Evolutionary conservation across 2,797 vertebrate species (phyloP).

Genomic region (Eupleurogrammus muticus): DNA sequence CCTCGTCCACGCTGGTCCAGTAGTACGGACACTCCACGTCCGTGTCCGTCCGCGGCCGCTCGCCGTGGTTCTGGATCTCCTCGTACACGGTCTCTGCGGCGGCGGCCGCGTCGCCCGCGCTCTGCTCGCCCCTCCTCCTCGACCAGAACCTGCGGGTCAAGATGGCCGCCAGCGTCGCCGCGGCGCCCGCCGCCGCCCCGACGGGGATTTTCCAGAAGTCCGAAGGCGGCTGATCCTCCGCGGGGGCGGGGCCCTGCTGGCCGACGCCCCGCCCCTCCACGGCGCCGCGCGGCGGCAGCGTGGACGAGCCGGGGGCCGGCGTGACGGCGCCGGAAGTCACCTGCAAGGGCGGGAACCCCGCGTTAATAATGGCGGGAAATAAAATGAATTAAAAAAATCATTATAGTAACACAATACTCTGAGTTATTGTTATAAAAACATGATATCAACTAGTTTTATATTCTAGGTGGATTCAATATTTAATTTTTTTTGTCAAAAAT

Average conservation of each 20-base stretch:
- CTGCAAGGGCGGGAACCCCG: no score
- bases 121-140: not conserved
- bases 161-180: not conserved
- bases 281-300: no score
- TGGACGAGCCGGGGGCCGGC: no score
- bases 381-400: no score
- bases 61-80: not conserved
- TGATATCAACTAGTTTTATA: no score
- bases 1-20: not conserved
- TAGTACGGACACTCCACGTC: constrained; percentile 7
- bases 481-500: no score
- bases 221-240: not conserved
- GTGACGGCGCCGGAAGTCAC: no score
- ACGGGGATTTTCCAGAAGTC: constrained; percentile 22
- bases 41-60: not conserved
- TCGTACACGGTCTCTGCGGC: constrained; percentile 13
- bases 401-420: no score
- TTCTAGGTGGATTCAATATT: no score
- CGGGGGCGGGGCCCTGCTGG: rapidly evolving
- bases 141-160: not conserved
- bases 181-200: not conserved
- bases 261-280: rapidly evolving
- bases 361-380: no score
- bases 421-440: no score
- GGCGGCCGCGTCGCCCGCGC: rapidly evolving